Base-by-base conservation (phyloP, 2,113 vertebrate genomes). In the Dasyornis broadbenti region DNA sequence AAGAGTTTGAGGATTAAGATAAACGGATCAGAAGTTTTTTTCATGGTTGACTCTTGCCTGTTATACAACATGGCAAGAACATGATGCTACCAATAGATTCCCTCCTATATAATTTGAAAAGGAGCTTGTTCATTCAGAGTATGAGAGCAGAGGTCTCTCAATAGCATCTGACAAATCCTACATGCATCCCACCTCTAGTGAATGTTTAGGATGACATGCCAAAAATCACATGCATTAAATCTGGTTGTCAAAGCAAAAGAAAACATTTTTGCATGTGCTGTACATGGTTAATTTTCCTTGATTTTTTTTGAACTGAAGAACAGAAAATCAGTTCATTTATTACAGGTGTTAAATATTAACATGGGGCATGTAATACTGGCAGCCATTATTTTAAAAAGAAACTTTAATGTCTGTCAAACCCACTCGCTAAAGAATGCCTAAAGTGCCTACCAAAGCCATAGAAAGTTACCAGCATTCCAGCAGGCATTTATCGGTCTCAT, bases 271-370 rank as follows among this genome's bases (percentile, higher is more conserved):
- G 16, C 12, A 4, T 9, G 3, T 42, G 28, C 6, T 3, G 12
- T 47, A 50, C 11, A 16, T 0, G 0, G 8, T 28, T n/a, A 42
- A 7, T 17, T 79, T 87, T 60, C 22, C 69, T 45, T 60, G 4
- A 26, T 40, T 71, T 69, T 49, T 76, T 89, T 61, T 0, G 0
- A n/a, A 37, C 31, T 65, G 17, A 64, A 73, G 13, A 52, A 17
- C 11, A 47, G 24, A 92, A 88, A 83, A 83, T 66, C 27, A 33
- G 10, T 47, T 66, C 7, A 52, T 63, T 86, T 60, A 31, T 83
- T 77, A 47, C 3, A 79, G 13, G 4, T 73, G 19, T 66, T 92
- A 91, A 85, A 73, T 45, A 37, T 59, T 90, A 80, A 7, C 6
- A 21, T 54, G 20, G 17, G 16, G 4, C 10, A 40, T 56, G 35